Evolutionary conservation across 2,888 invertebrate species (phyloP), one percentile per base, ranked within the genome.

Genomic region (Emesis russula): DNA sequence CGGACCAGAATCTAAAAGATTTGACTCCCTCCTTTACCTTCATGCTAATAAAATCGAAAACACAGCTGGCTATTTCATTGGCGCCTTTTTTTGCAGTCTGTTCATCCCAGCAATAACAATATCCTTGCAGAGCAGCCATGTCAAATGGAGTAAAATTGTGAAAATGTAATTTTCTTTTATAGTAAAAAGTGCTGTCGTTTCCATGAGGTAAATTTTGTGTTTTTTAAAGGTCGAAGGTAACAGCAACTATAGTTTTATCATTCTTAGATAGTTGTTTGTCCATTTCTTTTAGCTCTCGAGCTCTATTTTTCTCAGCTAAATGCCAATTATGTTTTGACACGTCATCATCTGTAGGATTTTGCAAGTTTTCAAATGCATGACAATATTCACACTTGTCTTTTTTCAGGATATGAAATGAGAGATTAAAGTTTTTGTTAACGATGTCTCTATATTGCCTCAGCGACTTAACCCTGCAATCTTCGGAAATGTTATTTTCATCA

Each of bases 401-500:
- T 80, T 80, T 85, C 7, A 44, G 66, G 13, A 33, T 53, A 53
- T 76, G 71, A 85, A 85, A 81, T 81, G 73, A 76, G 33, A 85
- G 18, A 85, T 85, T 81, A 41, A 85, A 58, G 44, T 85, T 81
- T 85, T 85, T 85, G 71, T 81, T 85, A 18, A 85, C 77, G 36
- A 85, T 73, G 70, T 85, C 76, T 41, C 82, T 81, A 36, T 82
- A 78, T 63, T 78, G 86, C 81, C 78, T 77, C 68, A 87, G 82
- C 25, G 86, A 80, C 66, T 86, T 77, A 63, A 53, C 53, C 53
- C 53, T 53, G 53, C 83, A 86, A 15, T 81, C 80, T 15, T 13
- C 80, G 82, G 73, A 41, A 83, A 82, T 82, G 31, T 88, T 85
- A 75, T 44, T 77, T 80, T 78, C 70, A 83, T 88, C 83, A 80